Conservation (phyloP, 1,140 invertebrate genomes). For the Caenorhabditis brenneri region DNA sequence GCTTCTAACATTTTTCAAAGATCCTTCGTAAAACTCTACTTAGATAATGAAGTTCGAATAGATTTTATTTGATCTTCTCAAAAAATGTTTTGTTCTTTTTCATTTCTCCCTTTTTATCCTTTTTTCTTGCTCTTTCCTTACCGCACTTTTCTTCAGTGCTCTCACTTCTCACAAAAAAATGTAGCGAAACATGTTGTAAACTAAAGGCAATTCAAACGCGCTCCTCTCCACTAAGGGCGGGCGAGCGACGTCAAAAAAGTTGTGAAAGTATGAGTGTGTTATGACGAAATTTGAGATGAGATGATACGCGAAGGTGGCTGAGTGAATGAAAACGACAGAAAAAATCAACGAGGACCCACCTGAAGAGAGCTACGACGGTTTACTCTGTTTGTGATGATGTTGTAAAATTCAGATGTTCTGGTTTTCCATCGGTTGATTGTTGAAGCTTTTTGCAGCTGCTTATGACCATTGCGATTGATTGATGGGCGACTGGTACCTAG, state of each 20-base stretch:
- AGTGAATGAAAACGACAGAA: too few species aligned
- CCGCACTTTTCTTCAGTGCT: not conserved
- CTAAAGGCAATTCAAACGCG: conserved; percentile 19
- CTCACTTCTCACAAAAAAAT: not conserved
- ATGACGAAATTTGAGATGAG: conserved; percentile 19
- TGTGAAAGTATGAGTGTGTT: not conserved
- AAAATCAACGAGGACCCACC: conserved; percentile 34
- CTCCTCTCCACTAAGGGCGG: not conserved
- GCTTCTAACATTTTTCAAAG: not conserved
- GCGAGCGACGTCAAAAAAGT: not conserved
- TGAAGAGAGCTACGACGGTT: conserved; percentile 48
- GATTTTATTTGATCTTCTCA: conserved; percentile 12
- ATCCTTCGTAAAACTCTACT: not conserved
- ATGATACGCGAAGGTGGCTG: not conserved
- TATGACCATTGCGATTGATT: not conserved
- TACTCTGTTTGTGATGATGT: conserved; percentile 40
- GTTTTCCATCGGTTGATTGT: conserved; percentile 43
- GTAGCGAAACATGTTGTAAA: conserved; percentile 42
- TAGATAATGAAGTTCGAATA: not conserved
- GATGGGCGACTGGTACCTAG: conserved; percentile 23
- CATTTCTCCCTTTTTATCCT: not conserved
- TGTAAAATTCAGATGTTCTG: conserved; percentile 44
- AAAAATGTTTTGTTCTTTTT: not conserved
- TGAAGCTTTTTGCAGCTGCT: not conserved
- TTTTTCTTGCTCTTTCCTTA: not conserved